Base-by-base conservation (phyloP, 2,888 invertebrate species). In the Beris chalybata region DNA sequence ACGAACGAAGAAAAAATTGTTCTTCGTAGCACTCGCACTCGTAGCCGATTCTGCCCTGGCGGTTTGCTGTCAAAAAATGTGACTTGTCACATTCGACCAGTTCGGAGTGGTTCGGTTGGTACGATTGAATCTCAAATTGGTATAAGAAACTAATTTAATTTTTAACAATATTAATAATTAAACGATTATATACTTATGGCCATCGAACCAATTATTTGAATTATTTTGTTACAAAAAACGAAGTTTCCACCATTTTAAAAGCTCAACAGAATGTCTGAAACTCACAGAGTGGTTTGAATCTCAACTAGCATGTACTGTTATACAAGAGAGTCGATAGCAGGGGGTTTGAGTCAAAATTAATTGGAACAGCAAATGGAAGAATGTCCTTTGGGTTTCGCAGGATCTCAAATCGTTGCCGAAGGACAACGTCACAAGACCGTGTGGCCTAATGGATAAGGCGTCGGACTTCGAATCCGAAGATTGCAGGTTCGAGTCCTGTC, bases 381-480 rank as follows among this genome's bases (percentile, higher is more conserved):
- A 29, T 22, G n/a, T 54, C 54, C 54, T 54, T 54, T 54, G 12
- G 13, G 13, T 54, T 30, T 7, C n/a, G 31, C 30, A 3, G 50
- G 12, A 22, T 11, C 2, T 32, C 5, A 15, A 48, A 13, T 9
- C 50, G n/a, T 44, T 6, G 12, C 12, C 38, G 5, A 52, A 66
- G 59, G 66, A 52, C 31, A 50, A 58, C 3, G 5, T n/a, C 11
- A 22, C 45, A 53, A 13, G 71, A 67, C 70, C 69, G 68, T 69
- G 70, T 71, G 70, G 71, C 71, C 68, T 69, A 71, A 71, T 70
- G 71, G 71, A 69, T 68, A 71, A 70, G 68, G 71, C 71, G 71
- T 71, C 70, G 69, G 71, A 71, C 71, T 71, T 71, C 71, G 71
- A 70, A 71, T 71, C 71, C 70, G 69, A 71, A 71, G 71, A 70